A percentile compares a stretch with the other conserved stretches of the same genome.
Evolutionary conservation across 1,140 invertebrate genomes (phyloP).

Genomic region (Globodera ellingtonae): DNA sequence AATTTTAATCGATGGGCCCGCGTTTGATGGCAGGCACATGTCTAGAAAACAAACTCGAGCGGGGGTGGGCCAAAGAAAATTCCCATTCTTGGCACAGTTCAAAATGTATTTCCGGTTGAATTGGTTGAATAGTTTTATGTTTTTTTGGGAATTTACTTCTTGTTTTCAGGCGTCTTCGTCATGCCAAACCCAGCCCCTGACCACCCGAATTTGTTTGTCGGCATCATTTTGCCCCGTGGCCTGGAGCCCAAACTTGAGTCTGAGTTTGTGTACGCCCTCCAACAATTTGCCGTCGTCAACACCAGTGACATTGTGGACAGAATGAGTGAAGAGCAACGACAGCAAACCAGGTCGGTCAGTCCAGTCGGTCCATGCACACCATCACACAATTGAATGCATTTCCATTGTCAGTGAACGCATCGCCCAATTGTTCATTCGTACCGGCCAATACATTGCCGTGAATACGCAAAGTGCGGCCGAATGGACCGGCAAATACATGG

Average conservation of each 20-base stretch:
- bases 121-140: too few relatives aligned
- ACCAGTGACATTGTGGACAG: conserved; percentile 33
- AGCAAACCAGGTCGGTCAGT: conserved; percentile 11
- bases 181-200: conserved; percentile 51
- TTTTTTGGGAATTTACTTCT: too few relatives aligned
- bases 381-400: neutral
- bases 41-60: too few relatives aligned
- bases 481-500: conserved; percentile 39
- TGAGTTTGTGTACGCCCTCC: conserved; percentile 42
- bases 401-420: conserved; percentile 34
- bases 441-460: conserved; percentile 37
- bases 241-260: conserved; percentile 37
- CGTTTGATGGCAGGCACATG: too few relatives aligned
- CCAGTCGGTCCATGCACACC: neutral
- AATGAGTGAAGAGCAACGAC: conserved; percentile 41
- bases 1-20: too few relatives aligned
- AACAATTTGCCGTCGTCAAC: conserved; percentile 39
- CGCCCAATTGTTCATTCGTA: conserved; percentile 10
- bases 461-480: conserved; percentile 31
- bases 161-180: conserved; percentile 39
- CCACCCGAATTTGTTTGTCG: conserved; percentile 53
- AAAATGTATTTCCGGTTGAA: too few relatives aligned
- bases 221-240: conserved; percentile 47
- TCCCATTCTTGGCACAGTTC: too few relatives aligned
- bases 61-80: too few relatives aligned